A percentile compares a stretch with the other conserved stretches of the same genome.
These are phyloP conservation scores for Phylloscopus trochilus DNA, from an alignment of 2,113 vertebrate species.

Conservation along the genomic window DNA sequence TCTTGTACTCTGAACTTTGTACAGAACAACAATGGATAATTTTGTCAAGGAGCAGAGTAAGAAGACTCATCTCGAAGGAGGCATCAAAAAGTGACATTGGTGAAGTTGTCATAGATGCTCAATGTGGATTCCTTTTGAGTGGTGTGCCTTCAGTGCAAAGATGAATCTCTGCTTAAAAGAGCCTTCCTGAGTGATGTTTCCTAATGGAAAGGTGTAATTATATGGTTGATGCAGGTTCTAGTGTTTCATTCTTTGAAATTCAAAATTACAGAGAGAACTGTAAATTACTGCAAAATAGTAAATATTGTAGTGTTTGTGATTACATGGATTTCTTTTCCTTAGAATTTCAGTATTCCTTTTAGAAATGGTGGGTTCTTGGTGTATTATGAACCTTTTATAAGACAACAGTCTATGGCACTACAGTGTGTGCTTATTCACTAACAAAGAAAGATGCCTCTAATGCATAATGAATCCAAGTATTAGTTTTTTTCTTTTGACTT, in stretches of 20 bases:
- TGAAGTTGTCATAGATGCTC: background rate
- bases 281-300: background rate
- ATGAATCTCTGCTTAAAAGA: background rate
- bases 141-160: background rate
- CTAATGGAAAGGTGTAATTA: background rate
- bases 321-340: background rate
- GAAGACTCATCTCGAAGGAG: background rate
- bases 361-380: background rate
- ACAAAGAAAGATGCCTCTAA: background rate
- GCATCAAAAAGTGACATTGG: background rate
- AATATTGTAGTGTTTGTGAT: background rate
- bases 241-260: background rate
- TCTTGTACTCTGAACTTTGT: background rate
- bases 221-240: background rate
- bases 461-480: slow-evolving; percentile 15
- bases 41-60: background rate
- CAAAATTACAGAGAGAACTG: background rate
- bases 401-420: background rate
- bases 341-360: background rate
- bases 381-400: background rate
- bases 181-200: background rate
- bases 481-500: slow-evolving; percentile 64
- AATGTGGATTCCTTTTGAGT: background rate
- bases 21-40: background rate
- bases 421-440: background rate